These are phyloP conservation scores for Boloria selene DNA, from an alignment of 2,888 invertebrate genomes.

Conservation along the genomic window DNA sequence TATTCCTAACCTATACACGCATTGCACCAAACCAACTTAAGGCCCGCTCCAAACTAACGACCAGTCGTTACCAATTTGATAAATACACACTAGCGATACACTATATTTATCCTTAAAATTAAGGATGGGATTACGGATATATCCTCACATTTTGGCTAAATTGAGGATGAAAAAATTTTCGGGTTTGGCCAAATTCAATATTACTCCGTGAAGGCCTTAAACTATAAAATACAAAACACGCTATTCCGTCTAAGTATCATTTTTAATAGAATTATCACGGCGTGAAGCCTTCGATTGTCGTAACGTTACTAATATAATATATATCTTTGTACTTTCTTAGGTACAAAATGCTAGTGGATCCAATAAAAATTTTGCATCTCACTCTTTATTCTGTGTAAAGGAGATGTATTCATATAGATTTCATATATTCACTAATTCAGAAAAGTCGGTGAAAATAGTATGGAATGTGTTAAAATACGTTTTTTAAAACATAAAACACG, in stretches of 20 bases:
- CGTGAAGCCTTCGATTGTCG: conserved; percentile 18
- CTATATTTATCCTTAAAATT: conserved; percentile 20
- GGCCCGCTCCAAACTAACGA: conserved; percentile 5
- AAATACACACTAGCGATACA: conserved; percentile 19
- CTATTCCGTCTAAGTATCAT: conserved; percentile 35
- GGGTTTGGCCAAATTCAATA: no score
- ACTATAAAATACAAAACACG: conserved; percentile 27
- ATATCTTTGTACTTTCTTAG: conserved; percentile 41
- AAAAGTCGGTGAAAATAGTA: no score
- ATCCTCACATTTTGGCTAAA: neutral
- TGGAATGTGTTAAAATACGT: no score
- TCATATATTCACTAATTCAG: no score
- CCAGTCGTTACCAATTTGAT: neutral
- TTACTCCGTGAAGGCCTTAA: conserved; percentile 15
- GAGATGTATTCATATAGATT: conserved; percentile 22
- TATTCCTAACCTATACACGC: conserved; percentile 39
- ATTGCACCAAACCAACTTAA: conserved; percentile 26
- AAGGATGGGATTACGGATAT: no score
- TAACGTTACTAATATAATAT: conserved; percentile 18
- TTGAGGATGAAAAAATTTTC: neutral
- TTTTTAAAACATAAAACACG: no score
- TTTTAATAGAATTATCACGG: conserved; percentile 26
- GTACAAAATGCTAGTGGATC: conserved; percentile 37
- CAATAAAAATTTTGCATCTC: conserved; percentile 25
- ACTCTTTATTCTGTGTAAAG: conserved; percentile 24